Evolutionary conservation across 1,140 invertebrate species (phyloP).

Genomic region (Lepidurus packardi): DNA sequence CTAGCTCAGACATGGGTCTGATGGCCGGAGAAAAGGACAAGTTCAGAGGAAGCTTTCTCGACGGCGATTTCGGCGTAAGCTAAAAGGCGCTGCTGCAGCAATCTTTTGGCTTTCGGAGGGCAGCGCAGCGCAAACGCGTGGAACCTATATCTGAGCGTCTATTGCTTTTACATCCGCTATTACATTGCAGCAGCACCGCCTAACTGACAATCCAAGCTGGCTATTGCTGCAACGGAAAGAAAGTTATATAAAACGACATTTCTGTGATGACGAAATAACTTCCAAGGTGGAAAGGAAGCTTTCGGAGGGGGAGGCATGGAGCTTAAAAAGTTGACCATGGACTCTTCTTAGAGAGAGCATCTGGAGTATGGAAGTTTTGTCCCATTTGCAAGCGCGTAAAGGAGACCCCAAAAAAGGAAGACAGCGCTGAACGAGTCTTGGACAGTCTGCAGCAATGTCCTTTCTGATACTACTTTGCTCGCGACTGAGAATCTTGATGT

Average conservation of each 20-base stretch:
- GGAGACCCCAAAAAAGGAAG: not conserved
- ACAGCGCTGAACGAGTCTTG: not conserved
- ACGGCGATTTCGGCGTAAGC: conserved; percentile 9
- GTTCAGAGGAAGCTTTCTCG: not conserved
- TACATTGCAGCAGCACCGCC: conserved; percentile 1
- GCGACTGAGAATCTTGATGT: not conserved
- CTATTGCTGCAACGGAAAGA: not conserved
- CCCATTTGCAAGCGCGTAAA: not conserved
- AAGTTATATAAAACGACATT: not conserved
- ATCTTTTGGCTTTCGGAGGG: conserved; percentile 3
- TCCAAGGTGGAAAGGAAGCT: not conserved
- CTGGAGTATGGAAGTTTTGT: not conserved
- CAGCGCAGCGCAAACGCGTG: not conserved
- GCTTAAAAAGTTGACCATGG: not conserved
- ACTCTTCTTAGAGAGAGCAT: not conserved
- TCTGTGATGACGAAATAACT: conserved; percentile 1
- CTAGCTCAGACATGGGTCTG: not conserved
- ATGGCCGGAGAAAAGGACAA: not conserved
- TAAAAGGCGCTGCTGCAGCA: not conserved
- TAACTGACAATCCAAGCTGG: not conserved
- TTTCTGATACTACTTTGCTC: not conserved
- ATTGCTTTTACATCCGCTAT: conserved; percentile 13
- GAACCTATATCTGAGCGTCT: not conserved
- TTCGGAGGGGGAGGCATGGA: not conserved
- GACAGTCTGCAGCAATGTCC: not conserved